phyloP scores from a whole-genome alignment of 2,888 invertebrate species.

The Meiosimyza decipiens region DNA sequence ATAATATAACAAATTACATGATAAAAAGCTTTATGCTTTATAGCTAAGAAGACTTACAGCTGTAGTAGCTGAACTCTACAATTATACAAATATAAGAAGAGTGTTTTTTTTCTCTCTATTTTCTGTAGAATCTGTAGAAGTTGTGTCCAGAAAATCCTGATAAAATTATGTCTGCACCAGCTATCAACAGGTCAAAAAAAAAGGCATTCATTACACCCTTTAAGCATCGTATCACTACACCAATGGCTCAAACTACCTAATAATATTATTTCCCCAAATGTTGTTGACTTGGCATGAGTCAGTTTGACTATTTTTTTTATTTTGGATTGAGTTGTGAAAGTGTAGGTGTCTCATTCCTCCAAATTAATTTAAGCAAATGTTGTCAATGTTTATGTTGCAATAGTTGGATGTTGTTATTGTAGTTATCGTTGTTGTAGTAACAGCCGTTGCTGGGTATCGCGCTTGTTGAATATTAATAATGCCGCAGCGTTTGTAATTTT shows the following conservation, averaged over 20 bases:
- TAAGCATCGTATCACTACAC: neutral
- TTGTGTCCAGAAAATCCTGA: no score
- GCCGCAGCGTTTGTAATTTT: slow-evolving; percentile 15
- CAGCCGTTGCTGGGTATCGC: slow-evolving; percentile 4
- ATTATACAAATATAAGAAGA: no score
- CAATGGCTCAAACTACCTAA: neutral
- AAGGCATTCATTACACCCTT: no score
- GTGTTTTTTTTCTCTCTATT: no score
- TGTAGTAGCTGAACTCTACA: no score
- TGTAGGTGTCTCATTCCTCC: slow-evolving; percentile 21
- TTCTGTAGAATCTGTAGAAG: no score
- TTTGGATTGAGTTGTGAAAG: neutral
- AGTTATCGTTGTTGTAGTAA: slow-evolving; percentile 3
- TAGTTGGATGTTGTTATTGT: neutral
- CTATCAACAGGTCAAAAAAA: no score
- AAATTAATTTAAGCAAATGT: slow-evolving; percentile 27
- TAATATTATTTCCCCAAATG: slow-evolving; percentile 17
- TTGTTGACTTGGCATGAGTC: slow-evolving; percentile 2
- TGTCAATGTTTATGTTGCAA: slow-evolving; percentile 13
- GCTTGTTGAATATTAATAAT: slow-evolving; percentile 28
- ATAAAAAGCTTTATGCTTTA: no score
- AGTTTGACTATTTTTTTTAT: neutral
- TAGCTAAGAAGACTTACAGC: no score
- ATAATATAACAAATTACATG: no score
- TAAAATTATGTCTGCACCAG: no score